These are phyloP conservation scores for Thecophora atra DNA, from an alignment of 2,888 invertebrate species.

Conservation along the genomic window DNA sequence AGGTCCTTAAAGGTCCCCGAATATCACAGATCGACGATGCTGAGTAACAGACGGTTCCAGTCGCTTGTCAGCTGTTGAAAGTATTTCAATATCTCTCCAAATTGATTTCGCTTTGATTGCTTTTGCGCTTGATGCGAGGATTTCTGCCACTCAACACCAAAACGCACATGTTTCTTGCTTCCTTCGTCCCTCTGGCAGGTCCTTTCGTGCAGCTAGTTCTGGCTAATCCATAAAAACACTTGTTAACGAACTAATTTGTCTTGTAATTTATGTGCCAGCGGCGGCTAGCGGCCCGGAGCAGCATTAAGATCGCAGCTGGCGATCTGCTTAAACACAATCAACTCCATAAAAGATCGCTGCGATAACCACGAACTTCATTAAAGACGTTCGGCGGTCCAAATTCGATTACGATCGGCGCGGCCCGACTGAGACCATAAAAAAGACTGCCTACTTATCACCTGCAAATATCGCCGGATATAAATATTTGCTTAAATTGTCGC, in stretches of 20 bases:
- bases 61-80: too few relatives aligned
- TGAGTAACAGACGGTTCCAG: too few relatives aligned
- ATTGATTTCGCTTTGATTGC: too few relatives aligned
- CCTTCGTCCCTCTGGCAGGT: too few relatives aligned
- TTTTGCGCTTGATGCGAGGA: too few relatives aligned
- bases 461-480: conserved; percentile 57
- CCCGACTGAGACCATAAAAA: not conserved
- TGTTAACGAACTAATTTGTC: conserved; percentile 32
- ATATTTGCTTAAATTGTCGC: conserved; percentile 51
- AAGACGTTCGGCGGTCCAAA: conserved; percentile 22
- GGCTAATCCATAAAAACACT: conserved; percentile 4
- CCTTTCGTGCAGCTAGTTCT: too few relatives aligned
- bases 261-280: conserved; percentile 21
- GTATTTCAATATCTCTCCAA: too few relatives aligned
- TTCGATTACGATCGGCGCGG: conserved; percentile 24
- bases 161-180: too few relatives aligned
- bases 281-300: not conserved
- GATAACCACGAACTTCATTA: conserved; percentile 12
- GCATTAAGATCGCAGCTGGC: conserved; percentile 22
- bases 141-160: too few relatives aligned
- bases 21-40: too few relatives aligned
- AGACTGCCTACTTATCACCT: conserved; percentile 50
- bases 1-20: too few relatives aligned
- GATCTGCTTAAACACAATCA: conserved; percentile 6
- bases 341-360: not conserved